Base-by-base conservation (phyloP, 2,113 vertebrate genomes). In the Antechinus stuartii region DNA sequence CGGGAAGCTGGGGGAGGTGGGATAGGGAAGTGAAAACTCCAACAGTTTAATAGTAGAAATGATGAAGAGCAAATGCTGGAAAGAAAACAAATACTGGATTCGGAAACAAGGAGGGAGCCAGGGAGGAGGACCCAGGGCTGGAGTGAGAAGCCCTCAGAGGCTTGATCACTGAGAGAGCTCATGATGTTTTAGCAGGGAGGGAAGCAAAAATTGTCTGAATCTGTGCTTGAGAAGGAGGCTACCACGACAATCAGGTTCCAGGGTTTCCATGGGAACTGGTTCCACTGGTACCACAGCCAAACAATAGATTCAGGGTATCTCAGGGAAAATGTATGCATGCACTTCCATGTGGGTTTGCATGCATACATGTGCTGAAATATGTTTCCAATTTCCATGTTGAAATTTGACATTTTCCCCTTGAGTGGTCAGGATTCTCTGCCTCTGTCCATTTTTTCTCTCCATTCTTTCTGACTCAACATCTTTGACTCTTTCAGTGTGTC, bases 1-100 rank as follows among this genome's bases (percentile, higher is more conserved):
- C 16, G 96, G 93, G 92, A 97, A 97, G 35, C 93, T 96, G 6
- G 94, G 46, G 89, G 92, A 76, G 96, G 96, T 61, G 92, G 96
- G 96, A 96, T 91, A 96, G 22, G 9, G 54, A 96, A 91, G 30
- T 54, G 30, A n/a, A 35, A 95, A 94, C 95, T 94, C 46, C 68
- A 92, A 23, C 12, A 94, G 91, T 50, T 84, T 97, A 96, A 94
- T 94, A 92, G 30, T 93, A 84, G n/a, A 90, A 95, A 95, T 92
- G 42, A 95, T n/a, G 68, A 92, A 94, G 92, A 27, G 0, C 89
- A 76, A 96, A 95, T 96, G 84, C 92, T 95, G 90, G 52, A 90
- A 97, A 92, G 50, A 96, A 96, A 76, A 92, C 9, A 92, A 94
- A 89, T 97, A 54, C 42, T 68, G 93, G 92, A 95, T 46, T 61